A percentile compares a stretch with the other conserved stretches of the same genome.
These are phyloP conservation scores for Heteronetta atricapilla DNA, from an alignment of 2,113 vertebrate species.

Conservation along the genomic window DNA sequence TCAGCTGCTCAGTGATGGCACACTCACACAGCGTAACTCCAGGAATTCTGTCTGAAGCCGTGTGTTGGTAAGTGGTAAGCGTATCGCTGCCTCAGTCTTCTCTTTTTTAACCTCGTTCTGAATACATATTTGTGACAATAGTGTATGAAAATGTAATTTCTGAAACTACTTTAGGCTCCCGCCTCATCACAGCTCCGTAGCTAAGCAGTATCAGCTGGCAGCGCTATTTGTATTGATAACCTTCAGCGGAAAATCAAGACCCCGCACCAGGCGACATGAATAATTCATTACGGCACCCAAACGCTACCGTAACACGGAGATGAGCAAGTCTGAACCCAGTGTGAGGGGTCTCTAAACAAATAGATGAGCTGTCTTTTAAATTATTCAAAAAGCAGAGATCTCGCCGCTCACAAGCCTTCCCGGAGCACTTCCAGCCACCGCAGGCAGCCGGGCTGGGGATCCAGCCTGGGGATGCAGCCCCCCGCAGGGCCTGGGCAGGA, in stretches of 20 bases:
- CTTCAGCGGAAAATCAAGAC: neutral
- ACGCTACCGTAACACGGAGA: neutral
- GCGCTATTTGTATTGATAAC: neutral
- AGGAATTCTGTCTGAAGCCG: neutral
- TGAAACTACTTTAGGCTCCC: neutral
- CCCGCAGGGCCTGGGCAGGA: no score
- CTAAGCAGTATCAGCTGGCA: neutral
- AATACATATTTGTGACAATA: neutral
- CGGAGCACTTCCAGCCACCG: rapidly evolving
- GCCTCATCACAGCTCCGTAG: neutral
- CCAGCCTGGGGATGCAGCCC: no score
- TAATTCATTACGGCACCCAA: neutral
- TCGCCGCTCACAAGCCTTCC: rapidly evolving
- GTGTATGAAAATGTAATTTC: neutral
- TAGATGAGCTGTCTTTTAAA: neutral
- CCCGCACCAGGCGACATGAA: neutral
- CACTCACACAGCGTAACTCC: neutral
- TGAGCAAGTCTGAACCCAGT: neutral
- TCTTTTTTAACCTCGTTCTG: neutral
- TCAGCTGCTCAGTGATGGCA: neutral
- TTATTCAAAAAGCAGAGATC: neutral
- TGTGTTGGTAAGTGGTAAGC: neutral
- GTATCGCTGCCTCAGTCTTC: neutral
- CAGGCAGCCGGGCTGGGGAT: neutral
- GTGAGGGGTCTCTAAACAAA: neutral